Evolutionary conservation across 2,113 vertebrate species (phyloP).

Genomic region (Caracal caracal): DNA sequence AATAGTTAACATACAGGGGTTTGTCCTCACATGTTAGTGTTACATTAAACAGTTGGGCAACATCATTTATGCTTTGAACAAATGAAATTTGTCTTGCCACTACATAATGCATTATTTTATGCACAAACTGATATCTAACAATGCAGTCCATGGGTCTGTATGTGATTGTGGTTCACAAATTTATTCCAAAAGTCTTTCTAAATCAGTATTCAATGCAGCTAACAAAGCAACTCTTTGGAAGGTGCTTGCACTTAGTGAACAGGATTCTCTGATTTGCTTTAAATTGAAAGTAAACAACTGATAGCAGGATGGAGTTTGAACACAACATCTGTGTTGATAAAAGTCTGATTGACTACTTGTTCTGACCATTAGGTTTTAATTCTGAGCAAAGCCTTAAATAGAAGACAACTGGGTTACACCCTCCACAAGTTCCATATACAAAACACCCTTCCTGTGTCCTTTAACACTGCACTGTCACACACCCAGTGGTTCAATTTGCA

Average conservation of each 20-base stretch:
- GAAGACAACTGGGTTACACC: constrained; percentile 44
- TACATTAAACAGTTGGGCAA: neutral
- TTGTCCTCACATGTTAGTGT: neutral
- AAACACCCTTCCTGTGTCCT: constrained; percentile 40
- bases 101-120: neutral
- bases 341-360: constrained; percentile 60
- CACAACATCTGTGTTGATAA: constrained; percentile 58
- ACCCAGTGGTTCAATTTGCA: constrained; percentile 35
- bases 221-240: constrained; percentile 51
- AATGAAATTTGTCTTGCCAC: constrained; percentile 37
- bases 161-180: constrained; percentile 10
- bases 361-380: constrained; percentile 57
- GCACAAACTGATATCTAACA: constrained; percentile 55
- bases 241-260: constrained; percentile 14
- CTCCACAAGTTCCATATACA: constrained; percentile 30
- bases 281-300: constrained; percentile 66
- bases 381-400: constrained; percentile 69
- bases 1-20: neutral
- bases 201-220: constrained; percentile 3
- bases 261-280: constrained; percentile 63
- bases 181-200: constrained; percentile 47
- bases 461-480: neutral
- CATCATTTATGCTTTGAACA: neutral
- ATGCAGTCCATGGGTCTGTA: neutral
- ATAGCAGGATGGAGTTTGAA: constrained; percentile 46